Evolutionary conservation across 2,797 vertebrate species (phyloP).

Genomic region (Pseudochromis fuscus): DNA sequence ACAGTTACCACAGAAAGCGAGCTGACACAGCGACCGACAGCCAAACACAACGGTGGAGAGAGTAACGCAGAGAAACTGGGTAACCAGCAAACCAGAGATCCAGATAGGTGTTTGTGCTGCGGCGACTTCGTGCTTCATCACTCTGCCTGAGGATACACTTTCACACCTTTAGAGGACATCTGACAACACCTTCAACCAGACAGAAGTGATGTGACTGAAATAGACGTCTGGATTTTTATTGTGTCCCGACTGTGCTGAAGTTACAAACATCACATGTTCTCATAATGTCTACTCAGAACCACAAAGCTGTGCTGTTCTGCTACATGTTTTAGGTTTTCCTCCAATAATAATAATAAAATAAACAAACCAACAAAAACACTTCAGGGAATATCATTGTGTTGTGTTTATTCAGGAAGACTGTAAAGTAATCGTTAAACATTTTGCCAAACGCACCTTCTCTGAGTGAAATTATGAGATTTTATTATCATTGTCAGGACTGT

Average conservation of each 20-base stretch:
- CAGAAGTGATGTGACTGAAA: conserved; percentile 48
- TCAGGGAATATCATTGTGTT: too few species aligned
- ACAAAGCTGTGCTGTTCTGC: too few species aligned
- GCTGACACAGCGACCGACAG: conserved; percentile 23
- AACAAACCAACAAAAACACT: too few species aligned
- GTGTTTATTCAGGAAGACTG: too few species aligned
- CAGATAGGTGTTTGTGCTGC: conserved; percentile 35
- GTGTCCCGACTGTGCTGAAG: conserved; percentile 13
- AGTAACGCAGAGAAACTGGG: conserved; percentile 40
- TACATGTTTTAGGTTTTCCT: too few species aligned
- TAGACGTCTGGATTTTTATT: conserved; percentile 44
- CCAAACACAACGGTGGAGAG: conserved; percentile 1
- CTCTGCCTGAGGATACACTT: conserved; percentile 62
- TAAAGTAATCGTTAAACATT: too few species aligned
- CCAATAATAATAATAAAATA: too few species aligned
- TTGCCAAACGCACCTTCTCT: too few species aligned
- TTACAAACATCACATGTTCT: too few species aligned
- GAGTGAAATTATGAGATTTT: too few species aligned
- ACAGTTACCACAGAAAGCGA: conserved; percentile 23
- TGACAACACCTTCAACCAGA: conserved; percentile 63
- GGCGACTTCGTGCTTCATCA: conserved; percentile 58
- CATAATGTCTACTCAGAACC: too few species aligned
- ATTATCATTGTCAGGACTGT: too few species aligned
- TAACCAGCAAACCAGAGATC: conserved; percentile 28
- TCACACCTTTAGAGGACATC: conserved; percentile 71